These are phyloP conservation scores for Adelosebastes latens DNA, from an alignment of 2,797 vertebrate species.

Conservation along the genomic window DNA sequence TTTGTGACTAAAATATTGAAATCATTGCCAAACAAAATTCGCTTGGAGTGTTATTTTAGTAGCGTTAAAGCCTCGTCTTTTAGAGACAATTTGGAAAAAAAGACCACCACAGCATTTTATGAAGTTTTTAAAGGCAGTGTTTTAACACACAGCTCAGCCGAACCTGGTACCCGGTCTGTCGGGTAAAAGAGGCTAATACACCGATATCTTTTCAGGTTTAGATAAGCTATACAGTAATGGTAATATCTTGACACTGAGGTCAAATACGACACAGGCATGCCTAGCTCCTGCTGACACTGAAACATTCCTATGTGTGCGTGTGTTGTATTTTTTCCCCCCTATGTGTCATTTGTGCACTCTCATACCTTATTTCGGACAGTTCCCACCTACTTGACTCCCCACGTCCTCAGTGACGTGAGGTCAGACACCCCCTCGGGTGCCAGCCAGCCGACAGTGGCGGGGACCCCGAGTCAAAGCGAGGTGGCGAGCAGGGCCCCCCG, in stretches of 20 bases:
- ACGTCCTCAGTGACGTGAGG: slow-evolving; percentile 19
- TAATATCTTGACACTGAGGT: slow-evolving; percentile 2
- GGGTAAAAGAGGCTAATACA: background rate
- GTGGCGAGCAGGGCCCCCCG: slow-evolving; percentile 11
- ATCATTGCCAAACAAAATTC: too few relatives aligned
- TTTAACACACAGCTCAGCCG: too few relatives aligned
- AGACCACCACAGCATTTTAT: too few relatives aligned
- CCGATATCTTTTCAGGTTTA: background rate
- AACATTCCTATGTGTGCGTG: background rate
- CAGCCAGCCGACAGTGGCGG: slow-evolving; percentile 34
- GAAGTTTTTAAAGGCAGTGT: too few relatives aligned
- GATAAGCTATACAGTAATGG: background rate
- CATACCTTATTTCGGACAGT: slow-evolving; percentile 32
- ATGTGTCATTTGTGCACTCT: background rate
- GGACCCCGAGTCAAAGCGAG: slow-evolving; percentile 47
- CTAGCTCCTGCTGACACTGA: background rate
- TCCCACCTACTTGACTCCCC: slow-evolving; percentile 51
- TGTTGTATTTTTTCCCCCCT: background rate
- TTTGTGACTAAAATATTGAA: too few relatives aligned
- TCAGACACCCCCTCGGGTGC: slow-evolving; percentile 45
- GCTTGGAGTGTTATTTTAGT: too few relatives aligned
- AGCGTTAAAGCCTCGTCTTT: too few relatives aligned
- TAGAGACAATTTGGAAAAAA: too few relatives aligned
- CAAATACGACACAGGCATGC: background rate
- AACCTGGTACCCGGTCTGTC: too few relatives aligned